These are phyloP conservation scores for Bimastos eiseni DNA, from an alignment of 2,888 invertebrate genomes.

Conservation along the genomic window DNA sequence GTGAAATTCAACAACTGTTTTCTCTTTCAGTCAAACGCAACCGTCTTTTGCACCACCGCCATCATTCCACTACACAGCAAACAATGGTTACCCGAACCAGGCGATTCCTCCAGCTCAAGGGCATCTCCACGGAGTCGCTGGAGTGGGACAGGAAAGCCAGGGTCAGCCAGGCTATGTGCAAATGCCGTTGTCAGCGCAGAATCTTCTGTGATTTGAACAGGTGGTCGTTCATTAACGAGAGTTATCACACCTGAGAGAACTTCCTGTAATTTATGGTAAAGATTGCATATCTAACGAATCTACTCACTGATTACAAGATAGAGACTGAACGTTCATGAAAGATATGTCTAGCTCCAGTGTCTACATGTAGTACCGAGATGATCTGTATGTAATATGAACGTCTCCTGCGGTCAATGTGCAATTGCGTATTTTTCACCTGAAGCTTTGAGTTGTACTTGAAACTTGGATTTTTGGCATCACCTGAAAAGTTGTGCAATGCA, in stretches of 20 bases:
- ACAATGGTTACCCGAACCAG: background rate
- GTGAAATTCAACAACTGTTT: background rate
- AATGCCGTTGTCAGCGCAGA: background rate
- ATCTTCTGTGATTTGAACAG: background rate
- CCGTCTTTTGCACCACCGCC: background rate
- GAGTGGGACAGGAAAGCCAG: background rate
- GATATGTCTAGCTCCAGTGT: conserved; percentile 9
- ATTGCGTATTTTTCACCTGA: background rate
- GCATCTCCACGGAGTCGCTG: background rate
- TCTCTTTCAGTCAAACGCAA: background rate
- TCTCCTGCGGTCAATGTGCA: background rate
- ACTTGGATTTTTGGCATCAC: background rate
- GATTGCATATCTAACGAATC: background rate
- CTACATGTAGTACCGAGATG: background rate
- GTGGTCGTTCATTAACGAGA: background rate
- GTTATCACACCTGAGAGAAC: background rate
- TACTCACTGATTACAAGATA: background rate
- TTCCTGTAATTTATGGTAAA: background rate
- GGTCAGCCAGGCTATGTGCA: conserved; percentile 7
- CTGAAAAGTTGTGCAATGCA: background rate
- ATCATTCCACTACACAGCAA: background rate
- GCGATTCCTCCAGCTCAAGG: background rate
- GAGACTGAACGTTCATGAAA: too few relatives aligned
- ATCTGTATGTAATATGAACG: background rate
- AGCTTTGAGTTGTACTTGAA: background rate